These are phyloP conservation scores for Myotis planiceps DNA, from an alignment of 2,797 vertebrate genomes.

Conservation along the genomic window DNA sequence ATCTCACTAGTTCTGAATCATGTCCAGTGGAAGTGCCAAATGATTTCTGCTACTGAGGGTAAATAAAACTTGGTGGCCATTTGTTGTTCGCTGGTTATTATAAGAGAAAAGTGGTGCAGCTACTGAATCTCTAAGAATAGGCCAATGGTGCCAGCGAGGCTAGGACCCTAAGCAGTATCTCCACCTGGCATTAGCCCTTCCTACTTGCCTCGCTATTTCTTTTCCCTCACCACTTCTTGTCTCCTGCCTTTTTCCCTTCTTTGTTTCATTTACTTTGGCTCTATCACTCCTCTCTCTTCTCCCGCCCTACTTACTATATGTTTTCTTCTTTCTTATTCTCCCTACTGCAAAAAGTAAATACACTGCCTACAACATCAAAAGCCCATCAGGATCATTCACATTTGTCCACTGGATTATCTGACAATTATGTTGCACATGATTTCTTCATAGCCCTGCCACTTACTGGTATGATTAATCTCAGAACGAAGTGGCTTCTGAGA, in stretches of 20 bases:
- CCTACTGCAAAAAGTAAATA: neutral
- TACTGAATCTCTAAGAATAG: neutral
- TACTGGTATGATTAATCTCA: neutral
- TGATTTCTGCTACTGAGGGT: neutral
- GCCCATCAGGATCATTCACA: neutral
- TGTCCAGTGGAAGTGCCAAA: neutral
- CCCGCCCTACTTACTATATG: neutral
- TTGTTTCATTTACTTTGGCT: neutral
- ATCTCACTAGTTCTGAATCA: neutral
- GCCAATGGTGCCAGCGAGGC: neutral
- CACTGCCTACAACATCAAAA: neutral
- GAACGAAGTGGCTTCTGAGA: neutral
- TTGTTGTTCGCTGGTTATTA: neutral
- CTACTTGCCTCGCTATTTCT: neutral
- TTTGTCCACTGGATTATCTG: neutral
- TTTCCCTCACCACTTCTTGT: neutral
- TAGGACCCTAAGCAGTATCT: neutral
- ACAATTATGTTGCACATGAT: neutral
- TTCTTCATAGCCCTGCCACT: neutral
- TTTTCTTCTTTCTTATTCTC: neutral
- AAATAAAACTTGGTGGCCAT: neutral
- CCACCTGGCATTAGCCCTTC: neutral
- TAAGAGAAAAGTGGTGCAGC: neutral
- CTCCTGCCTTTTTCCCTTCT: neutral
- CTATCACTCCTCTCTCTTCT: neutral